Percentiles rank a stretch among this genome's conserved stretches.
These are phyloP conservation scores for Orchestes rusci DNA, from an alignment of 2,888 invertebrate genomes.

Conservation along the genomic window DNA sequence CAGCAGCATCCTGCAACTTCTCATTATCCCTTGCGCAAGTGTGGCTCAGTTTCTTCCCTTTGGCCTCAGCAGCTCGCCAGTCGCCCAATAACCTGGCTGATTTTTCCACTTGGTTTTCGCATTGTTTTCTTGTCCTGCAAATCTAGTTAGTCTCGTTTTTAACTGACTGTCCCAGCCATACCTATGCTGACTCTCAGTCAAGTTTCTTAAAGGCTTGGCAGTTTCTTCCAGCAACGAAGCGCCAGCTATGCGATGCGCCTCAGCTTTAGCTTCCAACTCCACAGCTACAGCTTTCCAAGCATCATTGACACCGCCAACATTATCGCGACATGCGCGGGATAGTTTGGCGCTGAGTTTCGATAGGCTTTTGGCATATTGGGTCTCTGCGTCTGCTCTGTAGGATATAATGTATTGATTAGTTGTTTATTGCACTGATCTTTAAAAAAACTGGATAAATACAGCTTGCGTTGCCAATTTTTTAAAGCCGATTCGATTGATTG, in stretches of 20 bases:
- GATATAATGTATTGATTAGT: too few relatives aligned
- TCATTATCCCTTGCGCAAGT: constrained; percentile 84
- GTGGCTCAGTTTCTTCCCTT: constrained; percentile 85
- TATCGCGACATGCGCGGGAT: constrained; percentile 72
- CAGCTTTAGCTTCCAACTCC: constrained; percentile 90
- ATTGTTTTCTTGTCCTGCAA: constrained; percentile 58
- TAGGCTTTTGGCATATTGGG: constrained; percentile 83
- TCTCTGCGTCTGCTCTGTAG: constrained; percentile 84
- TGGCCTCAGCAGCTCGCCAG: constrained; percentile 79
- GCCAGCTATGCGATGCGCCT: constrained; percentile 64
- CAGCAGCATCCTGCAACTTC: constrained; percentile 76
- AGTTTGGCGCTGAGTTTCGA: constrained; percentile 81
- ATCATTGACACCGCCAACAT: constrained; percentile 73
- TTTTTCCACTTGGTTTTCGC: constrained; percentile 78
- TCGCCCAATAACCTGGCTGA: constrained; percentile 73
- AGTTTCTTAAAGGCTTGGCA: constrained; percentile 75
- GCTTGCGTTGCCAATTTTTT: too few relatives aligned
- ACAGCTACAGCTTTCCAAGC: constrained; percentile 87
- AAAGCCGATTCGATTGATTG: too few relatives aligned
- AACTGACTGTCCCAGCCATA: too few relatives aligned
- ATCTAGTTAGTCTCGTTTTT: too few relatives aligned
- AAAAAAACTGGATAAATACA: too few relatives aligned
- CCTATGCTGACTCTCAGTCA: constrained; percentile 61
- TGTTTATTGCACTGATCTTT: too few relatives aligned
- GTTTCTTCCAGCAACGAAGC: constrained; percentile 59